phyloP scores from a whole-genome alignment of 1,140 invertebrate genomes.

The Ptiloglossa arizonensis region DNA sequence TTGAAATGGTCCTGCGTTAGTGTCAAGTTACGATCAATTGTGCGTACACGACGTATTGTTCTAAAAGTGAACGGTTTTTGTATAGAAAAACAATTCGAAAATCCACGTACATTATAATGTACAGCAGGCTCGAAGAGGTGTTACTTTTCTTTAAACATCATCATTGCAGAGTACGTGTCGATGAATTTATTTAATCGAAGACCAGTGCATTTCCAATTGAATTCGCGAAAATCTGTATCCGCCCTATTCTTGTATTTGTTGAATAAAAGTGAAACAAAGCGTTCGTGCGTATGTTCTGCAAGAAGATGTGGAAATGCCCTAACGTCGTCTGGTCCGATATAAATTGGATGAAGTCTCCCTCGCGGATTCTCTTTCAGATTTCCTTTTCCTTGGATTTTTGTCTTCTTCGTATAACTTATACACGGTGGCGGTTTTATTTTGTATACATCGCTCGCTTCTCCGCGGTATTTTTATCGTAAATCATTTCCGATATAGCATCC shows the following conservation, averaged over 20 bases:
- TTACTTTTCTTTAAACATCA: no score
- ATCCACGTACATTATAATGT: no score
- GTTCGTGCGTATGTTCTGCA: neutral
- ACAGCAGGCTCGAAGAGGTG: no score
- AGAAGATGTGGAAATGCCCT: conserved; percentile 24
- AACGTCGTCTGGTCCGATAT: conserved; percentile 16
- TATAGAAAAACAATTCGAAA: no score
- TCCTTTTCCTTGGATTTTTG: neutral
- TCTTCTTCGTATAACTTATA: conserved; percentile 1
- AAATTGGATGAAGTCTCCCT: conserved; percentile 35
- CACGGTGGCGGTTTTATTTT: conserved; percentile 9
- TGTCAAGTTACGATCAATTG: no score
- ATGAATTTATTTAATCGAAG: no score
- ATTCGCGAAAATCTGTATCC: neutral
- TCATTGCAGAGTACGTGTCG: no score
- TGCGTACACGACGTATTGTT: no score
- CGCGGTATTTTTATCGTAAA: conserved; percentile 4
- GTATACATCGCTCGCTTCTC: neutral
- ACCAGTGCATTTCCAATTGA: neutral
- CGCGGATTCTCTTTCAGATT: conserved; percentile 13
- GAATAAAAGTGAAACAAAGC: neutral
- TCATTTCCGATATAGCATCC: neutral
- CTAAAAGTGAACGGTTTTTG: no score
- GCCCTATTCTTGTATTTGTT: neutral
- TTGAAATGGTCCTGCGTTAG: no score